Conservation (phyloP, 2,113 vertebrate species). For the Rostratula benghalensis region DNA sequence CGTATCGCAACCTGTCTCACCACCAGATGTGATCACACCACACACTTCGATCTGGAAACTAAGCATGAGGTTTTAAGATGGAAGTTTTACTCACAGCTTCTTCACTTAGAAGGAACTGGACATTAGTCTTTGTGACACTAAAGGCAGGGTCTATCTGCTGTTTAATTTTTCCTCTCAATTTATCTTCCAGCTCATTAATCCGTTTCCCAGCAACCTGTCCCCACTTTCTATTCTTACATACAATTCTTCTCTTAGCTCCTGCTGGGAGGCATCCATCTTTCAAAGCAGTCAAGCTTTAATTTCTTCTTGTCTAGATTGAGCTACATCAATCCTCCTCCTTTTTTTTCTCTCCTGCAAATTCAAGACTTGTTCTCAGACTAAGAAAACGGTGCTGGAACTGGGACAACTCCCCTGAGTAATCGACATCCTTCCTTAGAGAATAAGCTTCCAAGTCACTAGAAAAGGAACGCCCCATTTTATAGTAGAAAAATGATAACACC, state of each 20-base stretch:
- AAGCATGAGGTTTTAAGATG: not conserved
- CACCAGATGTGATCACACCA: not conserved
- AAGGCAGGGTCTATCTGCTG: slow-evolving; percentile 68
- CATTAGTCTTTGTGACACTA: slow-evolving; percentile 66
- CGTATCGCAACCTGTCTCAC: not conserved
- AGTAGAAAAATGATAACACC: not conserved
- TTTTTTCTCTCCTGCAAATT: slow-evolving; percentile 33
- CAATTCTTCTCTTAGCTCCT: slow-evolving; percentile 60
- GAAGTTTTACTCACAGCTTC: slow-evolving; percentile 31
- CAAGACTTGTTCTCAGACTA: slow-evolving; percentile 35
- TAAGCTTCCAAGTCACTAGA: not conserved
- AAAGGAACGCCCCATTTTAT: not conserved
- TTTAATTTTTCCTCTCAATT: slow-evolving; percentile 69
- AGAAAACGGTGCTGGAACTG: not conserved
- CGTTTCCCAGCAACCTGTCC: slow-evolving; percentile 71
- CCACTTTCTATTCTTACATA: slow-evolving; percentile 68
- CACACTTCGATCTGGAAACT: not conserved
- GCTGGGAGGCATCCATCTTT: slow-evolving; percentile 71
- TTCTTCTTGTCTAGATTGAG: slow-evolving; percentile 64
- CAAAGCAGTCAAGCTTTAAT: slow-evolving; percentile 68
- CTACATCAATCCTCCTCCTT: slow-evolving; percentile 47
- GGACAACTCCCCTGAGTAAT: slow-evolving; percentile 28
- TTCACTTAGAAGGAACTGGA: slow-evolving; percentile 32
- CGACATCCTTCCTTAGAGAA: not conserved
- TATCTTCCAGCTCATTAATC: slow-evolving; percentile 73